These are phyloP conservation scores for Pedionomus torquatus DNA, from an alignment of 2,113 vertebrate genomes.

Conservation along the genomic window DNA sequence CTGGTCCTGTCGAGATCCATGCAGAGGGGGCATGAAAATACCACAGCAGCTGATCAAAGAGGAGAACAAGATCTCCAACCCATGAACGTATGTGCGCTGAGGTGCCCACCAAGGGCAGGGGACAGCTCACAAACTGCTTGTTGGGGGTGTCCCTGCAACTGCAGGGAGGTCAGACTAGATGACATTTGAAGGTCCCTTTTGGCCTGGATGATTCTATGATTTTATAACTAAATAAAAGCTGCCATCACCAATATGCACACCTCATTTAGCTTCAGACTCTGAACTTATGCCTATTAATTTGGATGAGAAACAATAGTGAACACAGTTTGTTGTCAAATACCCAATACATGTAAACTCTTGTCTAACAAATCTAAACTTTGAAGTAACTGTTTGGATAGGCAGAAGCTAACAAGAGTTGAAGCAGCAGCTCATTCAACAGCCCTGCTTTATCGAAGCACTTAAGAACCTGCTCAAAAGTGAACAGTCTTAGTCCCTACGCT, in stretches of 20 bases:
- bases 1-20: no score
- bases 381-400: background rate
- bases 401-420: background rate
- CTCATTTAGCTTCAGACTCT: background rate
- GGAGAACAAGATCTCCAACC: no score
- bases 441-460: background rate
- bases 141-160: no score
- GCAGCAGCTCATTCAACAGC: background rate
- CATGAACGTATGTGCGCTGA: no score
- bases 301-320: background rate
- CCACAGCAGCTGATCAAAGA: no score
- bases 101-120: no score
- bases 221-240: no score
- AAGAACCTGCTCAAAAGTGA: background rate
- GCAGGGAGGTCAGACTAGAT: no score
- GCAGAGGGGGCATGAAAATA: no score
- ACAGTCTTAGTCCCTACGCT: background rate
- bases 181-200: no score
- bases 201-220: no score
- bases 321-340: background rate
- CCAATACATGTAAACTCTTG: background rate
- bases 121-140: no score
- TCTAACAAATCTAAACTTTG: background rate
- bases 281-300: background rate
- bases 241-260: background rate